These are phyloP conservation scores for Osmerus mordax DNA, from an alignment of 2,113 vertebrate genomes.

Conservation along the genomic window DNA sequence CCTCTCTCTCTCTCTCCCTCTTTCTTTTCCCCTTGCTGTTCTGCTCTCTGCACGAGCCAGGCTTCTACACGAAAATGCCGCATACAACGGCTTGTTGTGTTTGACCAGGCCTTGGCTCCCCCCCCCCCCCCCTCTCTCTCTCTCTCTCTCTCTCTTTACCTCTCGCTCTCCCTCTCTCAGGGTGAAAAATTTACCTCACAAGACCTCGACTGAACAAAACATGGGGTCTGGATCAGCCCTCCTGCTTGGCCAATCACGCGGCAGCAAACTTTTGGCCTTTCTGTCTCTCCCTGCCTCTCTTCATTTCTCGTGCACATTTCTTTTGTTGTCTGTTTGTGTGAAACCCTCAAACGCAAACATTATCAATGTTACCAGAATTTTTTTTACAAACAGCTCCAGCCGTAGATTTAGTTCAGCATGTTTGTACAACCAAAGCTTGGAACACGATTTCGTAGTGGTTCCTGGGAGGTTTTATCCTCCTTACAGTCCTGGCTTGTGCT, in stretches of 20 bases:
- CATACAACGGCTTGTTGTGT: slow-evolving; percentile 14
- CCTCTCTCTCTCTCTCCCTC: neutral
- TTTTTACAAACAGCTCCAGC: too few species aligned
- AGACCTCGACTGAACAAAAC: slow-evolving; percentile 46
- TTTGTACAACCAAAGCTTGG: too few species aligned
- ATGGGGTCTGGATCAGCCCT: slow-evolving; percentile 48
- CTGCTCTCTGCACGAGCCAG: neutral
- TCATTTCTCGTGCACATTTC: slow-evolving; percentile 12
- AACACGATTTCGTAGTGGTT: neutral
- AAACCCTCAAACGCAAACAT: slow-evolving; percentile 23
- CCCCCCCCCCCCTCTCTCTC: slow-evolving; percentile 14
- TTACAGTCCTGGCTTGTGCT: slow-evolving; percentile 48
- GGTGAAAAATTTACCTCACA: slow-evolving; percentile 50
- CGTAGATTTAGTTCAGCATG: neutral
- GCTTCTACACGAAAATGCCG: neutral
- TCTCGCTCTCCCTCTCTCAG: slow-evolving; percentile 31
- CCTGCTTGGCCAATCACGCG: slow-evolving; percentile 49
- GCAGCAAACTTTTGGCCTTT: slow-evolving; percentile 23
- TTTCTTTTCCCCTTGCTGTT: slow-evolving; percentile 19
- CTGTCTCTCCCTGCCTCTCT: neutral
- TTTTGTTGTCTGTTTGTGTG: slow-evolving; percentile 33
- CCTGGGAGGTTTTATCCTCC: neutral
- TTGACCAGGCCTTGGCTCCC: neutral
- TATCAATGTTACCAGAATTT: slow-evolving; percentile 18
- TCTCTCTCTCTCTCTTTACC: slow-evolving; percentile 15